phyloP scores from a whole-genome alignment of 2,797 vertebrate genomes.

The Buphagus erythrorhynchus region DNA sequence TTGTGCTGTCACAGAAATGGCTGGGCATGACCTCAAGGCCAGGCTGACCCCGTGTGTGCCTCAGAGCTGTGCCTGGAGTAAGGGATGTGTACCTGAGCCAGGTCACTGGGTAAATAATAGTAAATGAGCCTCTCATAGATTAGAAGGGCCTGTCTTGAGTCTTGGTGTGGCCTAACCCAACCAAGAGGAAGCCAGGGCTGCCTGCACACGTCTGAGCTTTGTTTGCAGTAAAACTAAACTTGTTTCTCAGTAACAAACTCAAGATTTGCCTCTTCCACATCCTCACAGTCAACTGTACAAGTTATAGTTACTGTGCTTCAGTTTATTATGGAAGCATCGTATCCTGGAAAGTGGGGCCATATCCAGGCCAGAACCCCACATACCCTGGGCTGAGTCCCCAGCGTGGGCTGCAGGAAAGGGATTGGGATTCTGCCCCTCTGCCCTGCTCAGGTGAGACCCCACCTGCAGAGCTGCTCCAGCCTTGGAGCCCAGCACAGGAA shows the following conservation, averaged over 20 bases:
- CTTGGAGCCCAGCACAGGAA: not conserved
- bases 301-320: not conserved
- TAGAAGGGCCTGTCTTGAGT: not conserved
- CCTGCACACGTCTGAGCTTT: not conserved
- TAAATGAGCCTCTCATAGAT: not conserved
- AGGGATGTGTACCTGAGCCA: not conserved
- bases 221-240: not conserved
- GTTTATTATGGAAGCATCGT: not conserved
- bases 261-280: not conserved
- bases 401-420: rapidly evolving
- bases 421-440: not conserved
- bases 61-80: not conserved
- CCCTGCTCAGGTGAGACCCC: not conserved
- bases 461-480: not conserved
- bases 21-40: not conserved
- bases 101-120: not conserved
- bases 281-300: not conserved
- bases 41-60: not conserved
- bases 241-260: not conserved
- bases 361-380: rapidly evolving
- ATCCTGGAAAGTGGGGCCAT: not conserved
- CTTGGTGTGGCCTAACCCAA: not conserved
- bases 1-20: not conserved
- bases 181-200: not conserved
- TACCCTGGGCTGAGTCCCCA: not conserved